These are phyloP conservation scores for Chromoteleia sp. DNA, from an alignment of 2,888 invertebrate species.

Conservation along the genomic window DNA sequence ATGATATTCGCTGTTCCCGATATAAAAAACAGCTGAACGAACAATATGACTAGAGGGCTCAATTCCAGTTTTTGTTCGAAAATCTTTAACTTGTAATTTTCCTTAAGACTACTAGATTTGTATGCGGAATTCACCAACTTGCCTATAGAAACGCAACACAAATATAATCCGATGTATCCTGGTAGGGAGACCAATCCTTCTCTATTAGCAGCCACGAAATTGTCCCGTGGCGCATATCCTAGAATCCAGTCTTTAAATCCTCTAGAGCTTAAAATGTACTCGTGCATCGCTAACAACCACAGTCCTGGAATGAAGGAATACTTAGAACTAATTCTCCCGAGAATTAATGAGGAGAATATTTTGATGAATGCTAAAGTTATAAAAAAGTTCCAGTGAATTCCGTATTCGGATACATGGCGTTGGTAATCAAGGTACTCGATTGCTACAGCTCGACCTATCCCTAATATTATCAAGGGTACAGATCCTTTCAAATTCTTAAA, in stretches of 20 bases:
- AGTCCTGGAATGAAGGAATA: conserved; percentile 87
- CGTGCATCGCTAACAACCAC: conserved; percentile 87
- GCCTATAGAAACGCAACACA: conserved; percentile 90
- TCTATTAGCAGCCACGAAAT: conserved; percentile 92
- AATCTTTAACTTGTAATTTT: conserved; percentile 70
- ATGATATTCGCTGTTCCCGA: conserved; percentile 82
- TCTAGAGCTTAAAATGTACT: conserved; percentile 86
- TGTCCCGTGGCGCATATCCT: conserved; percentile 85
- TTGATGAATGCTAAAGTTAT: conserved; percentile 95
- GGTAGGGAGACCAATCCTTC: conserved; percentile 95
- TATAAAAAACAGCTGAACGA: conserved; percentile 79
- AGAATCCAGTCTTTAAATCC: conserved; percentile 91
- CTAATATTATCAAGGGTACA: conserved; percentile 87
- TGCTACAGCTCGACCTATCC: conserved; percentile 87
- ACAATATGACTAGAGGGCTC: conserved; percentile 78
- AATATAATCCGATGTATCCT: conserved; percentile 94
- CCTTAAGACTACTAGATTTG: conserved; percentile 38
- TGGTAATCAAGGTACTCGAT: conserved; percentile 91
- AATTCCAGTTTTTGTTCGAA: conserved; percentile 73
- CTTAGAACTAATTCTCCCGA: conserved; percentile 86
- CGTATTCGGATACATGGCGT: conserved; percentile 96
- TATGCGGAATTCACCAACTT: conserved; percentile 84
- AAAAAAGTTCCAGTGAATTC: conserved; percentile 99
- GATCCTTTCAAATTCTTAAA: conserved; percentile 81
- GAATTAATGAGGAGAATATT: conserved; percentile 88